Evolutionary conservation across 2,888 invertebrate species (phyloP), one percentile per base, ranked within the genome.

Genomic region (Troglohyphantes excavatus): DNA sequence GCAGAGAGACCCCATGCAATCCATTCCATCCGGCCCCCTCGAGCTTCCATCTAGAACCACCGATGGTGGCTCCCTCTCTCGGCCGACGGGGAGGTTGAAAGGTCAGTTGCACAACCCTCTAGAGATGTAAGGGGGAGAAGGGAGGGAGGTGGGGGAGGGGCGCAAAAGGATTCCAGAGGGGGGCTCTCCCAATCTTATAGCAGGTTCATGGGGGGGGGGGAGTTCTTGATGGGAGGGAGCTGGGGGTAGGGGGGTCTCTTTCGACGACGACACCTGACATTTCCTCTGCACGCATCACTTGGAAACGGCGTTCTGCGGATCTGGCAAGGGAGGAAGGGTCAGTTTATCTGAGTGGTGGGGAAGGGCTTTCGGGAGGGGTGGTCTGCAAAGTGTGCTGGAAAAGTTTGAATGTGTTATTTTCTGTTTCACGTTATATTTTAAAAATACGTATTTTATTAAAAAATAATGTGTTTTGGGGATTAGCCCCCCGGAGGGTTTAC

Each of bases 281-380:
- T 89, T 89, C 88, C 82, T 82, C 88, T 68, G 81, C 88, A 89
- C 88, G 88, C 88, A 89, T 89, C 82, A 89, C 88, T 88, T 61
- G 53, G 82, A 61, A 68, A 82, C 43, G 76, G 81, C 82, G 68
- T 43, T 63, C n/a, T n/a, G n/a, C 76, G 76, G 76, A 76, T 85
- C 85, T 85, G 85, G 85, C 85, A 86, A 78, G 81, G 87, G 76
- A 67, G 87, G 87, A 68, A 87, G 82, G 88, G 88, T 82, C 88
- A 89, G 88, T 89, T 89, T 82, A 86, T 86, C 76, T 78, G 85
- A 70, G 53, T 67, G 75, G 61, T 29, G 39, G 86, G 61, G 39
- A 65, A 43, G 72, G 63, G 63, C 21, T 39, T 7, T 39, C 7
- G 39, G 68, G 21, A 67, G 87, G 86, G 87, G 81, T 65, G 67